Evolutionary conservation across 2,113 vertebrate species (phyloP), one percentile per base, ranked within the genome.

Genomic region (Thymallus thymallus): DNA sequence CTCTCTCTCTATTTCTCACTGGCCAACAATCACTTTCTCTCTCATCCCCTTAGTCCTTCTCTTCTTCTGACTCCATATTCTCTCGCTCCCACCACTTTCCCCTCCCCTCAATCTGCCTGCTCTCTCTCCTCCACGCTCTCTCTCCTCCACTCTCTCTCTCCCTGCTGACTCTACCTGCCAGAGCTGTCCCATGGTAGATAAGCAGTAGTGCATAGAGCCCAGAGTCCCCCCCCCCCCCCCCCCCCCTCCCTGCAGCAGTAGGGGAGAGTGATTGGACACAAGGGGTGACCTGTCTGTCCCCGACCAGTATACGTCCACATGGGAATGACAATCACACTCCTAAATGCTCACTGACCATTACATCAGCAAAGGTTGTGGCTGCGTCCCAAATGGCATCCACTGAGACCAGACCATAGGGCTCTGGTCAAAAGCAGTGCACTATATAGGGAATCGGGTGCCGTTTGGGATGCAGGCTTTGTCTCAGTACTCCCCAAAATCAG

Each of bases 111-210:
- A 22, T 64, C 26, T 35, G 60, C 48, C 70, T 60, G 69, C 29
- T 72, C 66, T 23, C 35, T 71, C 69, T 66, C 22, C 70, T 26
- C 26, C 48, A 29, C 46, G 56, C 24, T 74, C 4, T 10, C 26
- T 73, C n/a, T 62, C 14, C 30, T 32, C 64, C 74, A 41, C 64
- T 68, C 69, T 67, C 62, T 72, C 76, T 72, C 10, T 14, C 41
- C 60, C 51, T 26, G 12, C 66, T 45, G 65, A 73, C 73, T 45
- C 58, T 68, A 51, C 6, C 51, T 35, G 7, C 61, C 24, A 29
- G 22, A 63, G 9, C 24, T 26, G 61, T 63, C n/a, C 22, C 61
- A 29, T 22, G 61, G 22, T 23, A 63, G 61, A 24, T 12, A 63
- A 63, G 12, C 24, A 29, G 24, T 30, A 63, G 23, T 16, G 22